These are phyloP conservation scores for Melospiza melodia DNA, from an alignment of 2,113 vertebrate genomes.

Conservation along the genomic window DNA sequence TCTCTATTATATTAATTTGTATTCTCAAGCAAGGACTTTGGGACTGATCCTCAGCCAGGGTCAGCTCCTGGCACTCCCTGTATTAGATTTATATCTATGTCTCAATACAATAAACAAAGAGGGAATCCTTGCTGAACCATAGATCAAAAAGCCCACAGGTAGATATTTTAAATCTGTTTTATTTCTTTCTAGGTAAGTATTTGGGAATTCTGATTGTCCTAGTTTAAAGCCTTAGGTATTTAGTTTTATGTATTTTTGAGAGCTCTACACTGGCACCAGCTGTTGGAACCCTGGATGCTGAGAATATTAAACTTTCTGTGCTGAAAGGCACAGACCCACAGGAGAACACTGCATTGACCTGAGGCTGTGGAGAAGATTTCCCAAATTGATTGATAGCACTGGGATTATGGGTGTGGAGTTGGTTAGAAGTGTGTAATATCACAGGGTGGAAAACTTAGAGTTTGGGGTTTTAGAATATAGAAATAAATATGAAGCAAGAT, in stretches of 20 bases:
- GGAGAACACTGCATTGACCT: no score
- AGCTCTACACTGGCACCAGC: neutral
- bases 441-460: no score
- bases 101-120: neutral
- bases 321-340: no score
- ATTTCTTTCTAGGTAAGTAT: neutral
- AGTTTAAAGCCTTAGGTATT: neutral
- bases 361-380: no score
- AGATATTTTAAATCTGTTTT: fast-evolving
- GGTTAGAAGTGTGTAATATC: no score
- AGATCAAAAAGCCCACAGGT: neutral
- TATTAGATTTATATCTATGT: neutral
- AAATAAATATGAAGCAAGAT: no score
- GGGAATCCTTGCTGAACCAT: neutral
- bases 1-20: neutral
- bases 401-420: no score
- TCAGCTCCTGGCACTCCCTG: fast-evolving
- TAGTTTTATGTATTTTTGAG: neutral
- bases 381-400: no score
- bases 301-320: no score
- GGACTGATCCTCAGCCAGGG: neutral
- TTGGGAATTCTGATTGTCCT: neutral
- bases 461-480: no score
- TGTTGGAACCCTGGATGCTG: no score
- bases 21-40: neutral